phyloP scores from a whole-genome alignment of 2,113 vertebrate genomes.

The Aramus guarauna region DNA sequence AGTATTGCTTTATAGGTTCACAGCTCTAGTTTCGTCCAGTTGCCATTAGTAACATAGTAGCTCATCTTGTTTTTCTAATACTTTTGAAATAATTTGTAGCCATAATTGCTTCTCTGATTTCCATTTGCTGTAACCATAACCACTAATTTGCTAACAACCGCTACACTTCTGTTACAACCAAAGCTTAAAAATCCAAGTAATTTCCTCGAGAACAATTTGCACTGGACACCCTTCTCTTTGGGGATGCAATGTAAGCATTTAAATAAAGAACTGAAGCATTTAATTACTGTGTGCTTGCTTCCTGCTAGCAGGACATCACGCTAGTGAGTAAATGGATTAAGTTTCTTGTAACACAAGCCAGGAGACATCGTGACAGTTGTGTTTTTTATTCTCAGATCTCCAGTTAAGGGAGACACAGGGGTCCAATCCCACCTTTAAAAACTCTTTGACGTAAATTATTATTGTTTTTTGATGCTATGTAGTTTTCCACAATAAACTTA shows the following conservation, averaged over 20 bases:
- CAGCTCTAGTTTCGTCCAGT: not conserved
- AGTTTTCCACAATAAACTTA: conserved; percentile 58
- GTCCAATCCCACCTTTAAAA: conserved; percentile 61
- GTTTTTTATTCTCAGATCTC: conserved; percentile 62
- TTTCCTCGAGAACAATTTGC: conserved; percentile 35
- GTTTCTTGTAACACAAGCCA: conserved; percentile 10
- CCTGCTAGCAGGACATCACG: conserved; percentile 44
- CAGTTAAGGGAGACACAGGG: conserved; percentile 57
- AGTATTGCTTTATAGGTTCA: not conserved
- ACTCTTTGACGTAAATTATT: conserved; percentile 57
- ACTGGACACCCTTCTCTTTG: not conserved
- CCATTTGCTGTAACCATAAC: not conserved
- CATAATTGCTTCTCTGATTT: conserved; percentile 23
- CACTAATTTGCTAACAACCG: conserved; percentile 13
- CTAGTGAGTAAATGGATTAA: conserved; percentile 65
- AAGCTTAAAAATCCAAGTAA: conserved; percentile 3
- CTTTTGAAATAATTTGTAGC: conserved; percentile 29
- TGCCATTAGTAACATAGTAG: not conserved
- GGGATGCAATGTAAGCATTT: conserved; percentile 15
- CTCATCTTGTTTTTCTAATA: not conserved
- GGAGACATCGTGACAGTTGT: conserved; percentile 52
- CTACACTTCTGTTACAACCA: not conserved
- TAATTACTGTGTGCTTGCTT: conserved; percentile 64
- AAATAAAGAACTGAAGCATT: conserved; percentile 57
- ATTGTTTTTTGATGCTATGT: conserved; percentile 40